Percentiles rank a stretch among this genome's conserved stretches.
Conservation (phyloP, 2,888 invertebrate genomes). For the Eretmocerus hayati region DNA sequence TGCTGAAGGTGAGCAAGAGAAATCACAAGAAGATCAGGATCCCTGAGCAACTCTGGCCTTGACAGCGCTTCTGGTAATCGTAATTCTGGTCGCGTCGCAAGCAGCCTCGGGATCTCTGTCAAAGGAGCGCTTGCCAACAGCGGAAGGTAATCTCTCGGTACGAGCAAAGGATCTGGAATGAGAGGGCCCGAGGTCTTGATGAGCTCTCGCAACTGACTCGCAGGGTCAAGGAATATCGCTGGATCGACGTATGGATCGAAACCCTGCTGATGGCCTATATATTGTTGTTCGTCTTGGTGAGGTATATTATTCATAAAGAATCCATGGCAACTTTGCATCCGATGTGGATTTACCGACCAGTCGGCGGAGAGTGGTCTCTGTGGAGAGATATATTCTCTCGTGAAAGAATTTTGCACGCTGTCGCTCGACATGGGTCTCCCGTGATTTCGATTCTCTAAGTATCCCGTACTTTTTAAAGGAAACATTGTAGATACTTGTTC, state of each 20-base stretch:
- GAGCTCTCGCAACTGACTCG: conserved; percentile 65
- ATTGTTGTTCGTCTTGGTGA: conserved; percentile 3
- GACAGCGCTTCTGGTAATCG: conserved; percentile 67
- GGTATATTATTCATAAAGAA: background rate
- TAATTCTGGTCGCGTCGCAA: conserved; percentile 66
- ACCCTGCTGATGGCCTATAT: background rate
- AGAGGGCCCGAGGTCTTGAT: conserved; percentile 60
- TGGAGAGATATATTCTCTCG: conserved; percentile 22
- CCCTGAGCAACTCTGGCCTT: conserved; percentile 64
- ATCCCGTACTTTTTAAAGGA: conserved; percentile 1
- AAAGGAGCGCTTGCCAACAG: conserved; percentile 66
- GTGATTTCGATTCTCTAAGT: conserved; percentile 3
- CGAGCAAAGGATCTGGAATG: conserved; percentile 74
- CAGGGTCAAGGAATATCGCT: conserved; percentile 45
- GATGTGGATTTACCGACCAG: conserved; percentile 21
- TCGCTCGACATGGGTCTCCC: conserved; percentile 17
- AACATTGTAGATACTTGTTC: background rate
- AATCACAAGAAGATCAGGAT: conserved; percentile 72
- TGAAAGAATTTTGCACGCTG: conserved; percentile 26
- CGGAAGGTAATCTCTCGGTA: conserved; percentile 69
- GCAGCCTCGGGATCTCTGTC: conserved; percentile 67
- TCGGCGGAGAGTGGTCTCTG: conserved; percentile 30
- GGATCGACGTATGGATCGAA: conserved; percentile 7
- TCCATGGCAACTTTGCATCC: background rate
- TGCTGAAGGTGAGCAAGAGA: conserved; percentile 64